Evolutionary conservation across 2,113 vertebrate genomes (phyloP).

Genomic region (Cebus imitator): DNA sequence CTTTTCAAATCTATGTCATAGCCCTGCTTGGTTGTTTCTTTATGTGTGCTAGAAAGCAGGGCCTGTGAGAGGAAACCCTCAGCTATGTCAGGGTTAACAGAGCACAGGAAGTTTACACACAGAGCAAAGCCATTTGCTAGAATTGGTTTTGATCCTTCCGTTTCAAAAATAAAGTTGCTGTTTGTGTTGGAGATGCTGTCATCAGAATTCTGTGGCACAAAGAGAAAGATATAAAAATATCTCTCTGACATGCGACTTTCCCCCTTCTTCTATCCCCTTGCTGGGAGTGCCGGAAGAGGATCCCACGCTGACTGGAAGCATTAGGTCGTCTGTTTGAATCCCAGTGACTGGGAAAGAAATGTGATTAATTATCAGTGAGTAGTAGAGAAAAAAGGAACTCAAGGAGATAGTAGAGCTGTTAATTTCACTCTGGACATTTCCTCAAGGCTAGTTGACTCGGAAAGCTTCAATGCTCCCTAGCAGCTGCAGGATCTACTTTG

Average conservation of each 20-base stretch:
- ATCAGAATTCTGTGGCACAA: neutral
- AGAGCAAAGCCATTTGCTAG: neutral
- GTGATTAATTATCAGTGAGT: neutral
- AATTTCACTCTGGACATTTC: neutral
- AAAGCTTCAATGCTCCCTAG: neutral
- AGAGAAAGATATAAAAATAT: constrained; percentile 42
- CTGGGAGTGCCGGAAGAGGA: neutral
- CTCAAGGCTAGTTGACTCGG: neutral
- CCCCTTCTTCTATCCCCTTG: neutral
- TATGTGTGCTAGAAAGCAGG: constrained; percentile 6
- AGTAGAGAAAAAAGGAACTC: neutral
- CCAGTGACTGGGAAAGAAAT: neutral
- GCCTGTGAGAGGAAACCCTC: neutral
- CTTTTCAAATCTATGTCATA: constrained; percentile 32
- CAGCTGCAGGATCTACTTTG: neutral
- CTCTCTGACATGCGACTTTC: neutral
- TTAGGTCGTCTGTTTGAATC: neutral
- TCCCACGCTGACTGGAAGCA: neutral
- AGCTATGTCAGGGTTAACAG: neutral
- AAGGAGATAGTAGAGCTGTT: neutral
- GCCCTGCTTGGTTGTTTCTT: neutral
- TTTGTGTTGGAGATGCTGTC: neutral
- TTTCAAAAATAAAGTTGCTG: neutral
- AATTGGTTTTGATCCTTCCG: neutral
- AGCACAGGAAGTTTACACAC: constrained; percentile 54